These are phyloP conservation scores for Serilophus lunatus DNA, from an alignment of 2,113 vertebrate genomes.

Conservation along the genomic window DNA sequence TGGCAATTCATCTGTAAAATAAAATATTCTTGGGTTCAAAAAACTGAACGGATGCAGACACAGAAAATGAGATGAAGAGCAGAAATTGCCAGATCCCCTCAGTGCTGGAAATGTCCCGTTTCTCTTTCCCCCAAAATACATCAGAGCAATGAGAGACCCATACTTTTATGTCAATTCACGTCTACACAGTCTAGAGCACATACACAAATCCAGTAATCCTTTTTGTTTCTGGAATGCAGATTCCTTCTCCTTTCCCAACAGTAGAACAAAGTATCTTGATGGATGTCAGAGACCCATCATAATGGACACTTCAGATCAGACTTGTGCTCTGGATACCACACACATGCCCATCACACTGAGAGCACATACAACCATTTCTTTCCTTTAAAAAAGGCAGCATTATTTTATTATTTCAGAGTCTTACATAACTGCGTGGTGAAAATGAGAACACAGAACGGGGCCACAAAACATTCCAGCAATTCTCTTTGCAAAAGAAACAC, in stretches of 20 bases:
- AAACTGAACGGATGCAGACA: neutral
- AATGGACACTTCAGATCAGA: neutral
- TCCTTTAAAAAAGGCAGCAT: neutral
- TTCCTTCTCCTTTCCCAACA: constrained; percentile 10
- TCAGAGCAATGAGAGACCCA: neutral
- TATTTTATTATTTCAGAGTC: constrained; percentile 33
- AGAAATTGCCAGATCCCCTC: neutral
- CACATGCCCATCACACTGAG: neutral
- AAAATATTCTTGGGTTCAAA: neutral
- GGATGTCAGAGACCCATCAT: neutral
- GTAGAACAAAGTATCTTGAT: constrained; percentile 18
- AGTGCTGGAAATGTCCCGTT: neutral
- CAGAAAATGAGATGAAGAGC: neutral
- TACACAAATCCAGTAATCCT: neutral
- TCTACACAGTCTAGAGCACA: neutral
- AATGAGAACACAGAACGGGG: constrained; percentile 44
- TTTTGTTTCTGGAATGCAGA: neutral
- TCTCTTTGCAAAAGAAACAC: constrained; percentile 60
- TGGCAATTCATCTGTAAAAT: neutral
- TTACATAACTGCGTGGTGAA: constrained; percentile 53
- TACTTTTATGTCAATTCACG: neutral
- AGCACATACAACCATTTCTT: constrained; percentile 37
- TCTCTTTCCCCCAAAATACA: neutral
- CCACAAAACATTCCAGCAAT: constrained; percentile 39
- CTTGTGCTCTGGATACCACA: constrained; percentile 8